Base-by-base conservation (phyloP, 2,888 invertebrate species). In the Ophion obscuratus region DNA sequence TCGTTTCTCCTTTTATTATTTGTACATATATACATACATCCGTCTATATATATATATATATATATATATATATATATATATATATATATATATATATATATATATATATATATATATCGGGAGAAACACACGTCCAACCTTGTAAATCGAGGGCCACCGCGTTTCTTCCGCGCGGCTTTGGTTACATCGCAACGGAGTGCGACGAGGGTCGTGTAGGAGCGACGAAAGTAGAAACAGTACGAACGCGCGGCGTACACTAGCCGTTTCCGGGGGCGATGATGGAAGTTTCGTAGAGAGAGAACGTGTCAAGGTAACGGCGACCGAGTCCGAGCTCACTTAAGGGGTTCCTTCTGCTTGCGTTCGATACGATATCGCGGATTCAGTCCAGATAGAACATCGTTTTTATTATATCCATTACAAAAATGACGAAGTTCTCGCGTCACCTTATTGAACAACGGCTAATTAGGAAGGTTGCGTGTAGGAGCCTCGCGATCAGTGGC, bases 201-300 rank as follows among this genome's bases (percentile, higher is more conserved):
- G 14, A 53, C 53, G 53, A 62, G 11, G 62, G 66, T 77, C 44
- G 57, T 47, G 67, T 36, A 10, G 53, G 20, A 77, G 20, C 76
- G 57, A 77, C 77, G 77, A 77, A 53, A 59, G 36, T 10, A 11
- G 57, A 57, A 77, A 67, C 53, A 14, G 53, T 17, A 40, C n/a
- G n/a, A 36, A 66, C 36, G 36, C 17, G 36, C 36, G 27, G 27
- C 9, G 9, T 53, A 53, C 53, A 31, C 36, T 66, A 62, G 75
- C 62, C 40, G 47, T 53, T 57, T 66, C 76, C 53, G 66, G 53
- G n/a, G 17, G 47, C 5, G 6, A 31, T 9, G 66, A 76, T 40
- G 31, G 53, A 53, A 31, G 66, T 62, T 64, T 64, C 27, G 64
- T 66, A 17, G 10, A 61, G 47, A 64, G 71, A 53, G 53, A 70